phyloP scores from a whole-genome alignment of 2,888 invertebrate genomes.

The Pecten maximus region DNA sequence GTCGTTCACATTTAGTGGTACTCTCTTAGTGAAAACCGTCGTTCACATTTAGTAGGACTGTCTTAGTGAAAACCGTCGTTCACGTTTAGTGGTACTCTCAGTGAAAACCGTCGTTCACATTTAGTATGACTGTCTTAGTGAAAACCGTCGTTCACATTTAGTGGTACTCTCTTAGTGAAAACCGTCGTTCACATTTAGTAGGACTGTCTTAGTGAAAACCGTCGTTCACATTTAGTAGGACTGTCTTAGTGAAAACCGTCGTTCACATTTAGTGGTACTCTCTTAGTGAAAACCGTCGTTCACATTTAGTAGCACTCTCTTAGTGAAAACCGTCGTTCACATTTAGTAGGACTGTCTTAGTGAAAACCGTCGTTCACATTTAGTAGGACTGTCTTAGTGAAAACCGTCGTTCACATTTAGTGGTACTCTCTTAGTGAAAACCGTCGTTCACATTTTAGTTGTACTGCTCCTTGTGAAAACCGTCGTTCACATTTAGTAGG shows the following conservation, averaged over 20 bases:
- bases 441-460: neutral
- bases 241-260: neutral
- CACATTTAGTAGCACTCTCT: neutral
- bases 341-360: neutral
- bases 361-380: neutral
- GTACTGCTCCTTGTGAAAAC: neutral
- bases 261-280: neutral
- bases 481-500: neutral
- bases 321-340: neutral
- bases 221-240: neutral
- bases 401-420: neutral
- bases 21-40: too few relatives aligned
- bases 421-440: neutral
- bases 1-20: too few relatives aligned
- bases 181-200: neutral
- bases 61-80: too few relatives aligned
- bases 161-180: too few relatives aligned
- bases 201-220: neutral
- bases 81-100: too few relatives aligned
- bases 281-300: neutral
- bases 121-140: too few relatives aligned
- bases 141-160: too few relatives aligned
- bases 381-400: neutral
- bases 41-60: too few relatives aligned
- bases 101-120: too few relatives aligned